These are phyloP conservation scores for Pseudochaenichthys georgianus DNA, from an alignment of 2,797 vertebrate genomes.

Conservation along the genomic window DNA sequence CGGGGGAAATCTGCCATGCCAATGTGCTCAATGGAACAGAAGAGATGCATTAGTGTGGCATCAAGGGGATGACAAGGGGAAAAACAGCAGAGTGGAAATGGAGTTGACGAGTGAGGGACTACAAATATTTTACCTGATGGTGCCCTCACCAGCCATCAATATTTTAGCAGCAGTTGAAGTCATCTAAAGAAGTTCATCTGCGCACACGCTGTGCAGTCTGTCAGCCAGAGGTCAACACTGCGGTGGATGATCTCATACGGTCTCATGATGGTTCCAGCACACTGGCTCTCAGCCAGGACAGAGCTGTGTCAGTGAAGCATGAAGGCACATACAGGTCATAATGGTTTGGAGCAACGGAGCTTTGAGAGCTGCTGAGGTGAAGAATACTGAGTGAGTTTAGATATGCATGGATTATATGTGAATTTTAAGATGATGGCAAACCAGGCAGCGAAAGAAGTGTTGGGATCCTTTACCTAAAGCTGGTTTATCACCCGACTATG, in stretches of 20 bases:
- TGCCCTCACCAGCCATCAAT: constrained; percentile 72
- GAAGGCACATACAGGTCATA: constrained; percentile 42
- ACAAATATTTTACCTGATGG: constrained; percentile 77
- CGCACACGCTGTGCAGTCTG: constrained; percentile 67
- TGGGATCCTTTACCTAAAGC: constrained; percentile 6
- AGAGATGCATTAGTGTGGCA: constrained; percentile 84
- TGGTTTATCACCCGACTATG: constrained; percentile 20
- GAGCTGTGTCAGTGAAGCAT: constrained; percentile 54
- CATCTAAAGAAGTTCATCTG: constrained; percentile 74
- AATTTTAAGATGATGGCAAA: neutral
- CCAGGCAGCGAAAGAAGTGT: neutral
- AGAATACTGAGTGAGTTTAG: neutral
- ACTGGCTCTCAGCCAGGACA: constrained; percentile 58
- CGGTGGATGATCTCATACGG: constrained; percentile 77
- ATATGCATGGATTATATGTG: neutral
- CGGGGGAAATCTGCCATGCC: constrained; percentile 78
- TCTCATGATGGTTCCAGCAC: constrained; percentile 63
- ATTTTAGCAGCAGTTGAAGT: constrained; percentile 73
- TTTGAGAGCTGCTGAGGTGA: constrained; percentile 11
- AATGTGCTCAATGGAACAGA: constrained; percentile 82
- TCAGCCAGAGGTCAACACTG: constrained; percentile 81
- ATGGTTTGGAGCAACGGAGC: constrained; percentile 29
- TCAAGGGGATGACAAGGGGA: constrained; percentile 63
- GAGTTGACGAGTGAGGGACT: constrained; percentile 73
- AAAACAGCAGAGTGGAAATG: constrained; percentile 44